A percentile compares a stretch with the other conserved stretches of the same genome.
phyloP scores from a whole-genome alignment of 2,888 invertebrate genomes.

The Deilephila elpenor region DNA sequence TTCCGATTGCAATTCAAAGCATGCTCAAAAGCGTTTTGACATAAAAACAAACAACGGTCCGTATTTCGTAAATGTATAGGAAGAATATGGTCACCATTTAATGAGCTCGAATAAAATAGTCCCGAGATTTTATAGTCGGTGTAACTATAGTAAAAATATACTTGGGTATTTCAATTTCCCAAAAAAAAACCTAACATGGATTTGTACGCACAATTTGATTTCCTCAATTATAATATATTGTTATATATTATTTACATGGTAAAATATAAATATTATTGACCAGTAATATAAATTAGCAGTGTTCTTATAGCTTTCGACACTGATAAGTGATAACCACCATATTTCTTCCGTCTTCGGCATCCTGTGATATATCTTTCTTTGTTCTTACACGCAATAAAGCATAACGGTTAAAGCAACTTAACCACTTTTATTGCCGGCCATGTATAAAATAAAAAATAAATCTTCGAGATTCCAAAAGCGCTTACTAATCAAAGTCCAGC shows the following conservation, averaged over 20 bases:
- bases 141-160: too few relatives aligned
- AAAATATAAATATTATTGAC: too few relatives aligned
- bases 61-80: not conserved
- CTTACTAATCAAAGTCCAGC: slow-evolving; percentile 43
- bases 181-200: too few relatives aligned
- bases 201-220: too few relatives aligned
- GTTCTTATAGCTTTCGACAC: too few relatives aligned
- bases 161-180: too few relatives aligned
- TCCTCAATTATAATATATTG: too few relatives aligned
- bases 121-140: too few relatives aligned
- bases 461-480: slow-evolving; percentile 42
- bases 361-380: not conserved
- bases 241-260: too few relatives aligned
- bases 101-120: not conserved
- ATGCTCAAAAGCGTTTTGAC: not conserved
- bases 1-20: not conserved
- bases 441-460: slow-evolving; percentile 23
- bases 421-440: slow-evolving; percentile 6
- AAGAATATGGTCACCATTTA: not conserved
- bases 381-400: slow-evolving; percentile 3
- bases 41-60: not conserved
- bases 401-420: slow-evolving; percentile 31
- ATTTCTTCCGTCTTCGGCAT: not conserved
- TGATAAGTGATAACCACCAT: not conserved
- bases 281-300: too few relatives aligned